Conservation (phyloP, 2,888 invertebrate species). For the Agrochola lota region DNA sequence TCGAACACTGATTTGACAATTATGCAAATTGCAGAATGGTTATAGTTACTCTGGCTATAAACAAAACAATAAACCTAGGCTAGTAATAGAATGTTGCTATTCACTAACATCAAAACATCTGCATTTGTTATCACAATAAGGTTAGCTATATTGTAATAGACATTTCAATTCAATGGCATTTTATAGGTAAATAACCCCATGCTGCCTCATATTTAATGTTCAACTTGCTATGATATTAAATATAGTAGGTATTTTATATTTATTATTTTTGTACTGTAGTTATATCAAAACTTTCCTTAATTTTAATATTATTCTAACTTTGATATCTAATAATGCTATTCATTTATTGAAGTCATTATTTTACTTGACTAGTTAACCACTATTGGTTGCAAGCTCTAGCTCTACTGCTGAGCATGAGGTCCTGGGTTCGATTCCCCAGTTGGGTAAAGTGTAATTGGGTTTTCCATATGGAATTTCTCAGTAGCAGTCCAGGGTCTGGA, state of each 20-base stretch:
- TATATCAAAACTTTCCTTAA: slow-evolving; percentile 12
- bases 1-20: slow-evolving; percentile 1
- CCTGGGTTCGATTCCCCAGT: too few species aligned
- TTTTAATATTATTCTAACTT: background rate
- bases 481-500: too few species aligned
- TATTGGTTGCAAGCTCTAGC: too few species aligned
- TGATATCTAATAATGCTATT: background rate
- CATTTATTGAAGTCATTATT: background rate
- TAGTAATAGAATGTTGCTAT: slow-evolving; percentile 20
- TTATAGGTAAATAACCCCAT: slow-evolving; percentile 25
- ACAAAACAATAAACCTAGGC: background rate
- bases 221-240: background rate
- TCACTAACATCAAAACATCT: slow-evolving; percentile 28
- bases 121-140: slow-evolving; percentile 46
- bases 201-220: slow-evolving; percentile 15
- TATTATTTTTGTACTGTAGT: background rate
- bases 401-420: too few species aligned
- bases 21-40: background rate
- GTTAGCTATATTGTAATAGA: slow-evolving; percentile 15
- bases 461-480: too few species aligned
- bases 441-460: too few species aligned
- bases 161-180: slow-evolving; percentile 30
- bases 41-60: background rate
- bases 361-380: background rate
- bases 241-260: background rate